A percentile compares a stretch with the other conserved stretches of the same genome.
Conservation (phyloP, 2,797 vertebrate species). For the Muraenolepis orangiensis region DNA sequence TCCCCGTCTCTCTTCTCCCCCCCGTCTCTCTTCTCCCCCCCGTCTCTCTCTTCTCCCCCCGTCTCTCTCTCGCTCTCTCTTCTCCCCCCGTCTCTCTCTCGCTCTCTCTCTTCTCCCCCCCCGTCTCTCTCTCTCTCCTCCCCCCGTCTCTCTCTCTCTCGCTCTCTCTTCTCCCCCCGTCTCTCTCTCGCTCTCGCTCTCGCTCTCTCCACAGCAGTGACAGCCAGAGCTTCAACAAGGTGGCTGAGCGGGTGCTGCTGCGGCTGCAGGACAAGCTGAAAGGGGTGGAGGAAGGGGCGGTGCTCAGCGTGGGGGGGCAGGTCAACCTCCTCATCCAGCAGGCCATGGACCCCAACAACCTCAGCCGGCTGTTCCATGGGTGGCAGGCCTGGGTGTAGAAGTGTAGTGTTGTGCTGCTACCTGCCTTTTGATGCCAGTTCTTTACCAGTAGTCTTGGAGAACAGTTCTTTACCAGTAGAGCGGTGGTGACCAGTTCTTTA, state of each 20-base stretch:
- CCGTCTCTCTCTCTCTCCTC: neutral
- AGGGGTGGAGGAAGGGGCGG: constrained; percentile 91
- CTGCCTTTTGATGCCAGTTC: too few species aligned
- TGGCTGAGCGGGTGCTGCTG: constrained; percentile 94
- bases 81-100: neutral
- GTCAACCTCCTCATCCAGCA: constrained; percentile 98
- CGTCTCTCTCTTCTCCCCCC: too few species aligned
- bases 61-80: neutral
- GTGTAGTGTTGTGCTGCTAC: neutral
- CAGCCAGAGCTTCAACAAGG: constrained; percentile 93
- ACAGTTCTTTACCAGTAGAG: too few species aligned
- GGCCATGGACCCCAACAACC: constrained; percentile 95
- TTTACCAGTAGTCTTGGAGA: neutral
- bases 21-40: too few species aligned
- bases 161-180: neutral
- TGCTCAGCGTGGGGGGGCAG: constrained; percentile 91
- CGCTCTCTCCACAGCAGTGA: constrained; percentile 62
- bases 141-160: neutral
- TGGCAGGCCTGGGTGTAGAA: constrained; percentile 93
- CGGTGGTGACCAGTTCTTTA: too few species aligned
- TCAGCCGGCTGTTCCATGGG: constrained; percentile 87
- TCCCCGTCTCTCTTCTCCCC: neutral
- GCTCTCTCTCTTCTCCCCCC: neutral
- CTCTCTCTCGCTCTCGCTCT: neutral
- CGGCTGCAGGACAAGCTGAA: constrained; percentile 97